A percentile compares a stretch with the other conserved stretches of the same genome.
phyloP scores from a whole-genome alignment of 2,113 vertebrate species.

The Excalfactoria chinensis region DNA sequence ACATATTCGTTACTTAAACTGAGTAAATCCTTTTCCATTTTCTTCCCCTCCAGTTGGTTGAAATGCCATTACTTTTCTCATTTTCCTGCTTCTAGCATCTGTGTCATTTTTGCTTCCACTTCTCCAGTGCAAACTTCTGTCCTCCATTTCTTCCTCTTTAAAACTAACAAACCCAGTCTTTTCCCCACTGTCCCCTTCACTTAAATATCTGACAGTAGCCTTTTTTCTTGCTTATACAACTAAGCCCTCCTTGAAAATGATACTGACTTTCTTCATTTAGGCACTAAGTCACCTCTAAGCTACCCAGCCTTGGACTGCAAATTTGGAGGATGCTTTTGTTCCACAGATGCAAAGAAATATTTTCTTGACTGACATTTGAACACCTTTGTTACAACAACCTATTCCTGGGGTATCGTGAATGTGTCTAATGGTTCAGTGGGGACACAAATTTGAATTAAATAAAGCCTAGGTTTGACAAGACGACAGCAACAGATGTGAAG shows the following conservation, averaged over 20 bases:
- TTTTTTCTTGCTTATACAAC: neutral
- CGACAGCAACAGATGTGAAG: constrained; percentile 1
- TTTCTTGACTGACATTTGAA: neutral
- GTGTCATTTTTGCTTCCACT: neutral
- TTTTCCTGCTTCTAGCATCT: neutral
- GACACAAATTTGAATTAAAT: neutral
- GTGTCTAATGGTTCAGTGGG: neutral
- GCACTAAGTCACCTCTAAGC: neutral
- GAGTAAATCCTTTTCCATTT: neutral
- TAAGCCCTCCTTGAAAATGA: neutral
- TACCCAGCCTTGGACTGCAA: neutral
- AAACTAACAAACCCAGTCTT: neutral
- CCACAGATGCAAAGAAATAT: neutral
- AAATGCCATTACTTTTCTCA: constrained; percentile 12
- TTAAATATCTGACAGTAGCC: neutral
- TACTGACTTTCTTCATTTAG: neutral
- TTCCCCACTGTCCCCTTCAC: neutral
- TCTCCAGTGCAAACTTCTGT: neutral
- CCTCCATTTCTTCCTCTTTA: neutral
- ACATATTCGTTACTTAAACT: neutral
- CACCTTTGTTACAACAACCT: neutral
- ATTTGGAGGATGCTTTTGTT: neutral
- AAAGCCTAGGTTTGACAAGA: constrained; percentile 8
- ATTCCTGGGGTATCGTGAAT: neutral
- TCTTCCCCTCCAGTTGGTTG: neutral